Evolutionary conservation across 1,140 invertebrate species (phyloP), one percentile per base, ranked within the genome.

Genomic region (Elysia chlorotica): DNA sequence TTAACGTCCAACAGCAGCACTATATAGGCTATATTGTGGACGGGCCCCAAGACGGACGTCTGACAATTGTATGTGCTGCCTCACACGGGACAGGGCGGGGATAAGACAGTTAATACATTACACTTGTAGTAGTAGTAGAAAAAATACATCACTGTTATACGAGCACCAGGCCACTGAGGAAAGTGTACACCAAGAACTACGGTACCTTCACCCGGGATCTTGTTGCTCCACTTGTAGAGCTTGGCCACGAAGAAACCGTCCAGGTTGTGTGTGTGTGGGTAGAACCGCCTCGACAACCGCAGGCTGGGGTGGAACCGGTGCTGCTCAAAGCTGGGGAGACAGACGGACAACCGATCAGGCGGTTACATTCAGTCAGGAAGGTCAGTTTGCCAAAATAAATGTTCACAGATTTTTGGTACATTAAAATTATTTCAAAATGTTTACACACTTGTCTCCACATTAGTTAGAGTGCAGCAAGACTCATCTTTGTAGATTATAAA

Each of bases 191-290:
- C 14, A 59, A 21, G 28, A 59, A 59, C 6, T 19, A 37, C 23
- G 5, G 23, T 69, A 78, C 76, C 78, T 62, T 74, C 70, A 53
- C 72, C 75, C 33, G 81, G 81, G 54, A 79, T 92, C 62, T 91
- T 90, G 89, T 98, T 96, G 0, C 94, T 96, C 85, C 97, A 94
- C 83, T 99, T 99, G 88, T 97, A 96, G 0, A 99, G 86, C 90
- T 99, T 99, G 3, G 96, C 96, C 19, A 99, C 96, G 90, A 96
- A 99, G 86, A 99, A 99, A 36, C 98, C 98, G 90, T 99, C 98
- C 93, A 99, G 96, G 87, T 99, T 99, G 61, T 81, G 72, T 10
- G 68, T 65, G 61, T 80, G 73, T 2, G 76, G 71, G 23, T 77
- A 74, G 28, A 71, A 75, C 31, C 81, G 71, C n/a, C 74, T 71